These are phyloP conservation scores for Pavo muticus DNA, from an alignment of 2,113 vertebrate genomes.

Conservation along the genomic window DNA sequence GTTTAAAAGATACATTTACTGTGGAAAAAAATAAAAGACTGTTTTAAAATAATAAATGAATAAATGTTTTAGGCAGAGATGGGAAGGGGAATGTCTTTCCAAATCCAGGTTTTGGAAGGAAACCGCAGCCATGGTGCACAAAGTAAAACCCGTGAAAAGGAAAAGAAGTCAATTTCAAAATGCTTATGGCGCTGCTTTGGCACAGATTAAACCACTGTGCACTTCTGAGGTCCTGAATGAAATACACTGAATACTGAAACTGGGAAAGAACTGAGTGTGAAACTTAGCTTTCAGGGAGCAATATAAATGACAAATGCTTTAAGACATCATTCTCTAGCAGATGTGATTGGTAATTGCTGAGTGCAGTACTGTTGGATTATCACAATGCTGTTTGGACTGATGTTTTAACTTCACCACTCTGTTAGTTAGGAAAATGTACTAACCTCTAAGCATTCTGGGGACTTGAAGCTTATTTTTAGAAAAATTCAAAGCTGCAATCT, in stretches of 20 bases:
- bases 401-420: neutral
- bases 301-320: neutral
- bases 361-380: neutral
- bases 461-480: neutral
- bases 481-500: neutral
- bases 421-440: neutral
- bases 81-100: neutral
- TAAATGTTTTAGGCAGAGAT: neutral
- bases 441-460: neutral
- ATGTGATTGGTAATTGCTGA: neutral
- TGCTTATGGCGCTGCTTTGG: neutral
- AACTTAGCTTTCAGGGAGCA: neutral
- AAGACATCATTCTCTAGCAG: neutral
- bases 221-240: neutral
- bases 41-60: neutral
- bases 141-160: neutral
- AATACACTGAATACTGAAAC: neutral
- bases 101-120: neutral
- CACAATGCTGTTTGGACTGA: neutral
- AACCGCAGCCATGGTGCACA: neutral
- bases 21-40: neutral
- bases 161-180: neutral
- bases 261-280: neutral
- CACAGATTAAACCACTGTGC: neutral
- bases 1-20: neutral